Base-by-base conservation (phyloP, 2,888 invertebrate genomes). In the Patella pellucida region DNA sequence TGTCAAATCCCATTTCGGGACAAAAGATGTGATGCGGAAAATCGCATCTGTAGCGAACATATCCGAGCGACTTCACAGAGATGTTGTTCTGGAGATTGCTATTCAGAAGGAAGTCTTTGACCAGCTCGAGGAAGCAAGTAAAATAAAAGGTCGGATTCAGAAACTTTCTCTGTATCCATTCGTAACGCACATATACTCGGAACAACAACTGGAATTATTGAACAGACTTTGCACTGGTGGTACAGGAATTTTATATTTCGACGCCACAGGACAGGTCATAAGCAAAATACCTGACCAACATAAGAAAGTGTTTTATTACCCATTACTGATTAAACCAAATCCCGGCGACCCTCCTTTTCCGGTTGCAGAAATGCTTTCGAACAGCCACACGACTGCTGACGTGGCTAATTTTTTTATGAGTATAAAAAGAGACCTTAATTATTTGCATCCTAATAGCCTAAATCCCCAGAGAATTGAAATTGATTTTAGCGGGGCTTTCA, bases 361-460 rank as follows among this genome's bases (percentile, higher is more conserved):
- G 19, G 62, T 62, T 62, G 62, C 19, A 19, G 62, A 62, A 62
- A 19, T 62, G 62, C 16, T 62, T 19, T 19, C 19, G 9, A 62
- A 62, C 62, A 62, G 62, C 19, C 62, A 62, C 62, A 62, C 56
- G 62, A 62, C 62, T 19, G 62, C 62, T 62, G 62, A 62, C 19
- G 5, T 62, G 16, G 5, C 16, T 5, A 62, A 1, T 62, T 62
- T 62, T 62, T 19, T 15, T 16, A 19, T 19, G 19, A 62, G 62
- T 19, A 16, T 62, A 9, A n/a, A 19, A n/a, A 5, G 62, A 9
- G 62, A 62, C 19, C 16, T 62, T 5, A n/a, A 19, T 62, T 19
- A 62, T n/a, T 19, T 62, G 3, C 62, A 62, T 11, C 62, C 16
- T 19, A 12, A 19, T 19, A 62, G 62, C 62, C 62, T 19, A 9